A percentile compares a stretch with the other conserved stretches of the same genome.
These are phyloP conservation scores for Leptinotarsa tumamoca DNA, from an alignment of 2,888 invertebrate genomes.

Conservation along the genomic window DNA sequence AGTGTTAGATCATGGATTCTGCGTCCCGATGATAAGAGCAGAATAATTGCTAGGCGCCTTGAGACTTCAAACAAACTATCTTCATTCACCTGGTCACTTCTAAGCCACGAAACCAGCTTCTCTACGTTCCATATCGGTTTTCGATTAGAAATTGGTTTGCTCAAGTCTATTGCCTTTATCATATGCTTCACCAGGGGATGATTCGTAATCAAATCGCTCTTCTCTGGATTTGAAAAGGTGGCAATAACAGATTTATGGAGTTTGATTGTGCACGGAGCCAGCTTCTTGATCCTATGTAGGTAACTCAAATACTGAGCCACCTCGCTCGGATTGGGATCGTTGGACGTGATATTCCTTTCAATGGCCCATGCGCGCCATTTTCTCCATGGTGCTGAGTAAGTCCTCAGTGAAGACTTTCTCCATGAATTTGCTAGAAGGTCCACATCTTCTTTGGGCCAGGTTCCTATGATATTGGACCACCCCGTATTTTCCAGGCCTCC, in stretches of 20 bases:
- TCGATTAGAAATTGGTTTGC: slow-evolving; percentile 6
- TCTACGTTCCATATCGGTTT: slow-evolving; percentile 26
- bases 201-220: slow-evolving; percentile 19
- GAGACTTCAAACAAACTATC: slow-evolving; percentile 24
- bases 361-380: slow-evolving; percentile 28
- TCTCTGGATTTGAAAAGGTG: slow-evolving; percentile 30
- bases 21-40: slow-evolving; percentile 26
- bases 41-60: slow-evolving; percentile 28
- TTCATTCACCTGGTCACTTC: slow-evolving; percentile 10
- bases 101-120: slow-evolving; percentile 22
- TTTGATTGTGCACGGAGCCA: not conserved
- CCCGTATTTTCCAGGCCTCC: slow-evolving; percentile 53
- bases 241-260: slow-evolving; percentile 36
- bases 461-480: slow-evolving; percentile 43
- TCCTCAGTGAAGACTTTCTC: slow-evolving; percentile 40
- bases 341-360: slow-evolving; percentile 6
- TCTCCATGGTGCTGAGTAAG: slow-evolving; percentile 40
- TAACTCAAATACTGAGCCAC: slow-evolving; percentile 25
- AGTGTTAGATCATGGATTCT: slow-evolving; percentile 30
- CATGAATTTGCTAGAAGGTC: slow-evolving; percentile 38
- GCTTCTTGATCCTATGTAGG: too few species aligned
- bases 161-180: slow-evolving; percentile 23
- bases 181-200: slow-evolving; percentile 33
- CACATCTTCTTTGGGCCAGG: slow-evolving; percentile 45
- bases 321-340: slow-evolving; percentile 21